phyloP scores from a whole-genome alignment of 2,888 invertebrate genomes.

The Chelonus formosanus region DNA sequence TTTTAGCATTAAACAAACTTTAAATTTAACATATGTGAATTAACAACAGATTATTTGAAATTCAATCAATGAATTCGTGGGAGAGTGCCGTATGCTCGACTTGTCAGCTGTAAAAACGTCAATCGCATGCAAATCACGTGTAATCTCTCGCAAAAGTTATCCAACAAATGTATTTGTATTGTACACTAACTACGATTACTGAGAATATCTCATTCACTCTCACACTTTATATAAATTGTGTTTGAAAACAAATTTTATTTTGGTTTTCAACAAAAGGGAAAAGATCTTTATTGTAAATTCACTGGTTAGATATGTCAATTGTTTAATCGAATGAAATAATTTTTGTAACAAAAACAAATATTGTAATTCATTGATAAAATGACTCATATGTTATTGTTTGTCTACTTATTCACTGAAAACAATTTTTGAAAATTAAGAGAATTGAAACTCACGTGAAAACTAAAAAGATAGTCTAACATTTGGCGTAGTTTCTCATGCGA shows the following conservation, averaged over 20 bases:
- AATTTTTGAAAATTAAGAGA: too few relatives aligned
- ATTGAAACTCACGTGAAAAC: not conserved
- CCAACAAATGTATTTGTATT: not conserved
- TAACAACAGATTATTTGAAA: conserved; percentile 23
- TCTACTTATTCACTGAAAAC: too few relatives aligned
- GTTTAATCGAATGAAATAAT: too few relatives aligned
- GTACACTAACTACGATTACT: conserved; percentile 3
- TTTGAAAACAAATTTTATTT: too few relatives aligned
- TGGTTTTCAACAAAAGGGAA: too few relatives aligned
- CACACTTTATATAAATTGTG: too few relatives aligned
- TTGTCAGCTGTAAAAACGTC: conserved; percentile 33
- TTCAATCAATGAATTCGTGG: conserved; percentile 30
- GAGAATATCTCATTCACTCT: too few relatives aligned
- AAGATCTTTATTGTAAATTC: too few relatives aligned
- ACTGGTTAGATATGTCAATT: too few relatives aligned
- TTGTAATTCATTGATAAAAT: too few relatives aligned
- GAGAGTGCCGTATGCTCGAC: conserved; percentile 25
- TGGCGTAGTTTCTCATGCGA: conserved; percentile 17
- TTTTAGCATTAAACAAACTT: not conserved
- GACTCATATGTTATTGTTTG: too few relatives aligned
- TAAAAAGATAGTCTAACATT: not conserved
- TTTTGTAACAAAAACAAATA: too few relatives aligned
- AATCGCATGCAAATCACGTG: conserved; percentile 32
- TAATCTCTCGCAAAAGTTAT: conserved; percentile 31
- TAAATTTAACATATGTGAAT: conserved; percentile 7